Evolutionary conservation across 2,888 invertebrate genomes (phyloP).

Genomic region (Gymnocheta viridis): DNA sequence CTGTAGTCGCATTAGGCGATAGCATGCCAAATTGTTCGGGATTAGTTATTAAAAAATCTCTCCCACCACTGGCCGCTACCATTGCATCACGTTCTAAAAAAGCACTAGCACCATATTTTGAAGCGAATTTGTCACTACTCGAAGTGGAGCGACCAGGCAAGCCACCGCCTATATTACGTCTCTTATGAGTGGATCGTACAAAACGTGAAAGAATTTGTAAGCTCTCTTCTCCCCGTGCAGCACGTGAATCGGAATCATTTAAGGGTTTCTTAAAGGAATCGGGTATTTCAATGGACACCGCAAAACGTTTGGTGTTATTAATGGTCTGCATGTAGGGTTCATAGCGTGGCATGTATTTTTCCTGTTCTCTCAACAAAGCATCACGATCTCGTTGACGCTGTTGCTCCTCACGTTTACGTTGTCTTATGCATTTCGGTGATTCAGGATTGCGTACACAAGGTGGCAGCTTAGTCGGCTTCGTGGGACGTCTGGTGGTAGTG

Average conservation of each 20-base stretch:
- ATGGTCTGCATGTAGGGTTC: conserved; percentile 79
- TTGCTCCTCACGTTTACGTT: conserved; percentile 79
- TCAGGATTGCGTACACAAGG: conserved; percentile 79
- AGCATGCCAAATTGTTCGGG: conserved; percentile 73
- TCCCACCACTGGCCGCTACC: conserved; percentile 74
- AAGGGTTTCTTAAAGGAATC: conserved; percentile 77
- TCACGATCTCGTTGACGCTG: conserved; percentile 79
- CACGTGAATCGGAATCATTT: conserved; percentile 68
- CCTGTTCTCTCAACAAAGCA: conserved; percentile 77
- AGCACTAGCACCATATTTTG: conserved; percentile 73
- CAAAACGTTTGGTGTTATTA: conserved; percentile 79
- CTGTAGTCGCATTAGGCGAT: conserved; percentile 72
- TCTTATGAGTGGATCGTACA: conserved; percentile 77
- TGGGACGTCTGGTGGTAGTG: conserved; percentile 71
- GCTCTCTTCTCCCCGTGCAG: conserved; percentile 63
- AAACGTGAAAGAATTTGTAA: conserved; percentile 76
- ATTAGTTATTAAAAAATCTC: conserved; percentile 77
- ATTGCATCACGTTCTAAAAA: conserved; percentile 76
- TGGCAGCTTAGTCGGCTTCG: conserved; percentile 78
- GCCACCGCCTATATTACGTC: conserved; percentile 76
- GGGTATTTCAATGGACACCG: conserved; percentile 80
- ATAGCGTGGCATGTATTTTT: conserved; percentile 76
- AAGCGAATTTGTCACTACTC: conserved; percentile 71
- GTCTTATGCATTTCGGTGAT: conserved; percentile 79
- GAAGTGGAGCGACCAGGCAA: conserved; percentile 67